phyloP scores from a whole-genome alignment of 2,797 vertebrate species.

The Argentina silus region DNA sequence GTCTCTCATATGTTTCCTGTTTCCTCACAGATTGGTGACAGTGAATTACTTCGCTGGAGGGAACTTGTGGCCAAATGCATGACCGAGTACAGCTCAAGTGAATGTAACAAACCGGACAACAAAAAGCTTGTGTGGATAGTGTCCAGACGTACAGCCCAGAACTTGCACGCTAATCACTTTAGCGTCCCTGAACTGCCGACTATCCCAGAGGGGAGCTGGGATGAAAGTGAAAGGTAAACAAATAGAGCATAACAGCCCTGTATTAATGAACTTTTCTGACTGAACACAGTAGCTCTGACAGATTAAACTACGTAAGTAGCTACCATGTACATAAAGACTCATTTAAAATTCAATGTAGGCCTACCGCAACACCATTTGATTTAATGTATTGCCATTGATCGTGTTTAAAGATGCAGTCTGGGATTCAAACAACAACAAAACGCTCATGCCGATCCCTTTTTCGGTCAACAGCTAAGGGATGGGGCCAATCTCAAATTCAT shows the following conservation, averaged over 20 bases:
- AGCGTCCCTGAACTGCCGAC: conserved; percentile 91
- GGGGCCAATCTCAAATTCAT: too few species aligned
- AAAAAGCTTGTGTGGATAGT: conserved; percentile 96
- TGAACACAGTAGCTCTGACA: conserved; percentile 9
- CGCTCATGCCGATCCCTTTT: not conserved
- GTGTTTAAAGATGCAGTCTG: not conserved
- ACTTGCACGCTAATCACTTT: conserved; percentile 90
- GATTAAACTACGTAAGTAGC: not conserved
- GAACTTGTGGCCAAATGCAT: conserved; percentile 93
- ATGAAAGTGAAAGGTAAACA: conserved; percentile 86
- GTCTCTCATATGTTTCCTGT: conserved; percentile 27
- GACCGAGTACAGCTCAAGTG: conserved; percentile 88
- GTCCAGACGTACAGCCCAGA: conserved; percentile 92
- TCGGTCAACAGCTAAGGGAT: too few species aligned
- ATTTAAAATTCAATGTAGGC: not conserved
- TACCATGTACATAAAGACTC: not conserved
- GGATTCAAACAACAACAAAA: too few species aligned
- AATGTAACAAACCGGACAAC: conserved; percentile 94
- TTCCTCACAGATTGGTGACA: conserved; percentile 82
- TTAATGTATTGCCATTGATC: not conserved
- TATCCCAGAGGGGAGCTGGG: conserved; percentile 89
- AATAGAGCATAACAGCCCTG: conserved; percentile 1
- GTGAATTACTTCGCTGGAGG: conserved; percentile 89
- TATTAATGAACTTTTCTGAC: not conserved
- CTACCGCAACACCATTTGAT: not conserved